Evolutionary conservation across 1,140 invertebrate genomes (phyloP).

Genomic region (Aporrectodea caliginosa): DNA sequence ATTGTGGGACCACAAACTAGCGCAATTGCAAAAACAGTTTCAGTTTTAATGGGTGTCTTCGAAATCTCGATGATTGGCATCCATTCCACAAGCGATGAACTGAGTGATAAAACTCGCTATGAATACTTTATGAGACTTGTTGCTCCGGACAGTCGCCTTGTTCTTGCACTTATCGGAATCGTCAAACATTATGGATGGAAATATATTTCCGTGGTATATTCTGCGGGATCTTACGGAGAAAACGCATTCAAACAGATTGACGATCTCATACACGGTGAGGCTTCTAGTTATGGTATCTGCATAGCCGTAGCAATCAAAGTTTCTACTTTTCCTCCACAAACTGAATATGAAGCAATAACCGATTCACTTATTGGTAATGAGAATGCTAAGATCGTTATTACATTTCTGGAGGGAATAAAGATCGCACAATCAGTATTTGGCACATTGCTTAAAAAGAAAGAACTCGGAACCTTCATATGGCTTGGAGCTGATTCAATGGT

Average conservation of each 20-base stretch:
- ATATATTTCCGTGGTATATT: conserved; percentile 67
- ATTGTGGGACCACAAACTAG: conserved; percentile 36
- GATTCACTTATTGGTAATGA: neutral
- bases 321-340: neutral
- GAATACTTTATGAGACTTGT: conserved; percentile 48
- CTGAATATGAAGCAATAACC: neutral
- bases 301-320: neutral
- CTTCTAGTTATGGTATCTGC: too few relatives aligned
- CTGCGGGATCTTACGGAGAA: conserved; percentile 68
- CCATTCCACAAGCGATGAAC: conserved; percentile 10
- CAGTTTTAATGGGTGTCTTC: conserved; percentile 60
- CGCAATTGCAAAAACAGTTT: conserved; percentile 66
- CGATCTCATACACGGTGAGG: neutral
- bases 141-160: conserved; percentile 59
- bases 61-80: conserved; percentile 62
- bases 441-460: neutral
- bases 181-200: conserved; percentile 64
- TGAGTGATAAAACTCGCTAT: conserved; percentile 46
- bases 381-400: neutral
- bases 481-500: conserved; percentile 7
- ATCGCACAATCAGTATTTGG: neutral
- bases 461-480: conserved; percentile 17
- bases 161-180: conserved; percentile 66
- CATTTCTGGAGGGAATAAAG: neutral
- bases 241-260: conserved; percentile 57